Base-by-base conservation (phyloP, 2,888 invertebrate genomes). In the Dasypogon diadema region DNA sequence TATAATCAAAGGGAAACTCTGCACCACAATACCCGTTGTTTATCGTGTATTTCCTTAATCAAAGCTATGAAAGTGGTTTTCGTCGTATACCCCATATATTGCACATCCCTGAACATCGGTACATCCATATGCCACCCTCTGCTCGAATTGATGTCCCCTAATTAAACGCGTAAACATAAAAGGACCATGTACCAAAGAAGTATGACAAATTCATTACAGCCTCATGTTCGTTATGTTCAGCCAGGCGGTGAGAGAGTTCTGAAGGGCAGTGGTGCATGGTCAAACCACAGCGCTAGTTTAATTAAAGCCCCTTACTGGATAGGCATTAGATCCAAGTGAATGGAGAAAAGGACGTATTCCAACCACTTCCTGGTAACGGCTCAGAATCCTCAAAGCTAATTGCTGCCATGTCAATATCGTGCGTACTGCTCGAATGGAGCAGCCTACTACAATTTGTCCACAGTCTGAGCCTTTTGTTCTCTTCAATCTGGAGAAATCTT, bases 401-500 rank as follows among this genome's bases (percentile, higher is more conserved):
- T 68, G 65, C 65, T 34, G 3, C 24, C 48, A 68, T 68, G 48
- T 68, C 48, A 68, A 68, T 68, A 48, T 48, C 46, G 14, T 34
- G 21, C 18, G 12, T 37, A 12, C 42, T 37, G 21, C n/a, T n/a
- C n/a, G n/a, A n/a, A n/a, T n/a, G n/a, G n/a, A n/a, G n/a, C 21
- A 10, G 21, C 12, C 18, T 16, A 5, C 60, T 37, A 60, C 37
- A 60, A 60, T 60, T 60, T 14, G 18, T 8, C 8, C 58, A 4
- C 37, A 37, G 60, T 37, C 16, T 60, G n/a, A 22, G 34, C 60
- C 37, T 37, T 65, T 48, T 68, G 65, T 68, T 10, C 65, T 68
- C 65, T 12, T 68, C 65, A 68, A 68, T 68, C 65, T 48, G 26
- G 24, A 48, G 48, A 68, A 68, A 68, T 68, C 65, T 68, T 68